Evolutionary conservation across 2,888 invertebrate species (phyloP).

Genomic region (Lamellibrachia columna): DNA sequence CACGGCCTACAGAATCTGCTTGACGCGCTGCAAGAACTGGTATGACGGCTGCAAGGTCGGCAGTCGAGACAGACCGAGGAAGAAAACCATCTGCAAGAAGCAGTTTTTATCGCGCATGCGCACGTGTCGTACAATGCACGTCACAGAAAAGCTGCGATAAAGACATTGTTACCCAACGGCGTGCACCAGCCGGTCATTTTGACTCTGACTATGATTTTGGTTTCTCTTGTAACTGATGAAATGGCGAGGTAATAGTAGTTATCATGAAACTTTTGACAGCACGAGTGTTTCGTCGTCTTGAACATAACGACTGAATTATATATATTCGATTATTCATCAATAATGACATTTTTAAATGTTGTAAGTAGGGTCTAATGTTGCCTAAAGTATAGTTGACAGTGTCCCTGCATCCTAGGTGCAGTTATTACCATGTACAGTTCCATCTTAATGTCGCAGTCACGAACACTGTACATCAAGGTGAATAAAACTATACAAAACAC

Average conservation of each 20-base stretch:
- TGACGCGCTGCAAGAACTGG: slow-evolving; percentile 5
- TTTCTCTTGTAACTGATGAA: background rate
- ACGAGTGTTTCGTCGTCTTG: background rate
- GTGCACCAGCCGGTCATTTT: background rate
- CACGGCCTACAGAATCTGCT: background rate
- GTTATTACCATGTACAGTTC: background rate
- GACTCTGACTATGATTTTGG: background rate
- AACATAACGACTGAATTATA: background rate
- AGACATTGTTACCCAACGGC: background rate
- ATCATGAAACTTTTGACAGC: background rate
- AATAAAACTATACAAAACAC: too few relatives aligned
- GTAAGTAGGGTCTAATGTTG: background rate
- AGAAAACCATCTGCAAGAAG: background rate
- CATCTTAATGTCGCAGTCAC: background rate
- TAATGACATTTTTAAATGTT: background rate
- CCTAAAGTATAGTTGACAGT: background rate
- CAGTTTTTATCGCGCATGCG: background rate
- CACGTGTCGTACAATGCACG: background rate
- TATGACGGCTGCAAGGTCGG: slow-evolving; percentile 8
- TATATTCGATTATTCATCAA: background rate
- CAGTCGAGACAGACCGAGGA: background rate
- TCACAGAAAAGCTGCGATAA: background rate
- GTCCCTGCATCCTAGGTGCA: background rate
- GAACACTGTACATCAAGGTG: too few relatives aligned
- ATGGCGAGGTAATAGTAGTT: background rate